A percentile compares a stretch with the other conserved stretches of the same genome.
phyloP scores from a whole-genome alignment of 2,888 invertebrate species.

The Caenorhabditis afra region DNA sequence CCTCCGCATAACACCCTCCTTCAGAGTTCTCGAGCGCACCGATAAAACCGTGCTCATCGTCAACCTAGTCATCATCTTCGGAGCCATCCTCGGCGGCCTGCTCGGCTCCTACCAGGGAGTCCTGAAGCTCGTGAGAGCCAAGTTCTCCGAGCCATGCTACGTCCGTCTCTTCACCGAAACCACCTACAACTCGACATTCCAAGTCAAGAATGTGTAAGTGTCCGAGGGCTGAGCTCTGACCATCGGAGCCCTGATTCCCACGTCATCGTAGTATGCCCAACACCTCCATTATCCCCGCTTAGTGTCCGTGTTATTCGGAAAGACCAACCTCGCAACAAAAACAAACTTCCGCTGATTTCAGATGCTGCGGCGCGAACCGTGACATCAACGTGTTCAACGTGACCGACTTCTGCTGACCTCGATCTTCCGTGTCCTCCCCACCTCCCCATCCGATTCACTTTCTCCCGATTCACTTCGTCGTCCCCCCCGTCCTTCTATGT shows the following conservation, averaged over 20 bases:
- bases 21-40: conserved; percentile 72
- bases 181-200: conserved; percentile 51
- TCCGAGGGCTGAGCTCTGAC: no score
- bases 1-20: conserved; percentile 2
- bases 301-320: no score
- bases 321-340: not conserved
- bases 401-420: conserved; percentile 57
- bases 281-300: not conserved
- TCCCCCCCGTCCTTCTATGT: conserved; percentile 18
- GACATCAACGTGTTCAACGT: conserved; percentile 60
- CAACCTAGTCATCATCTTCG: conserved; percentile 71
- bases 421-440: conserved; percentile 4
- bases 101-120: conserved; percentile 74
- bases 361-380: conserved; percentile 56
- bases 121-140: conserved; percentile 66
- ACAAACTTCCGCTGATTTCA: conserved; percentile 17
- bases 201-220: conserved; percentile 61
- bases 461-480: no score
- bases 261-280: not conserved
- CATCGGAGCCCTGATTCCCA: no score
- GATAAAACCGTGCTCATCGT: conserved; percentile 69
- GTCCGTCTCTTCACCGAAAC: conserved; percentile 61
- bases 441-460: conserved; percentile 22
- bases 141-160: conserved; percentile 75
- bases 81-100: conserved; percentile 73